These are phyloP conservation scores for Botia kubotai DNA, from an alignment of 2,797 vertebrate genomes.

Conservation along the genomic window DNA sequence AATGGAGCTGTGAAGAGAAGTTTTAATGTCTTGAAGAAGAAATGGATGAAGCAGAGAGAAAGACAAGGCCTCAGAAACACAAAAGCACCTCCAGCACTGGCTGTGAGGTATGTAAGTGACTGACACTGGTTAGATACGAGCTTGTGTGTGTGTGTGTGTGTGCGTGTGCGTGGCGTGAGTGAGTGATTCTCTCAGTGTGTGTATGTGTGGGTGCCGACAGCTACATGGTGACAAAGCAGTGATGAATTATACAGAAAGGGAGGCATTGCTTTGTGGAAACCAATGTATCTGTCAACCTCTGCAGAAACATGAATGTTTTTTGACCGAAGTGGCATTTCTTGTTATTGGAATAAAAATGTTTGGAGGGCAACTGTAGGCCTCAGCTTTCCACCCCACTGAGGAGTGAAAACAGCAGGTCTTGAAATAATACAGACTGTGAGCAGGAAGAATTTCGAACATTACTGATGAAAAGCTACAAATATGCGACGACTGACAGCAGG, in stretches of 20 bases:
- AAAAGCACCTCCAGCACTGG: slow-evolving; percentile 56
- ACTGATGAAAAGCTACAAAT: background rate
- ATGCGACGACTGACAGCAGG: background rate
- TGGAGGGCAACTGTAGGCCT: slow-evolving; percentile 51
- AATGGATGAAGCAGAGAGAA: slow-evolving; percentile 42
- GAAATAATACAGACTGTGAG: slow-evolving; percentile 8
- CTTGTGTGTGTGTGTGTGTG: slow-evolving; percentile 25
- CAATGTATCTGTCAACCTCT: slow-evolving; percentile 61
- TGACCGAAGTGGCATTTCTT: slow-evolving; percentile 63
- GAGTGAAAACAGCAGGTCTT: slow-evolving; percentile 27
- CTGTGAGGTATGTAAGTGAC: slow-evolving; percentile 56
- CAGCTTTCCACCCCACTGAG: slow-evolving; percentile 33
- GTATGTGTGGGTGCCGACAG: slow-evolving; percentile 40
- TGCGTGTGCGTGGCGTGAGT: slow-evolving; percentile 7
- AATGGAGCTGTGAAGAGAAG: slow-evolving; percentile 49
- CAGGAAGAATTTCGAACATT: background rate
- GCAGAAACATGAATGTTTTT: slow-evolving; percentile 62
- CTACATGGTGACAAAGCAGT: slow-evolving; percentile 61
- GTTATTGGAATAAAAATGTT: slow-evolving; percentile 61
- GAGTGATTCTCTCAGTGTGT: slow-evolving; percentile 13
- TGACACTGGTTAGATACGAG: slow-evolving; percentile 57
- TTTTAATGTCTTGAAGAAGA: slow-evolving; percentile 46
- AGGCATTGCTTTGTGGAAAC: slow-evolving; percentile 63
- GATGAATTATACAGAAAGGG: slow-evolving; percentile 64
- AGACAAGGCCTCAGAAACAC: slow-evolving; percentile 56